Conservation (phyloP, 2,888 invertebrate species). For the Colletes collaris region DNA sequence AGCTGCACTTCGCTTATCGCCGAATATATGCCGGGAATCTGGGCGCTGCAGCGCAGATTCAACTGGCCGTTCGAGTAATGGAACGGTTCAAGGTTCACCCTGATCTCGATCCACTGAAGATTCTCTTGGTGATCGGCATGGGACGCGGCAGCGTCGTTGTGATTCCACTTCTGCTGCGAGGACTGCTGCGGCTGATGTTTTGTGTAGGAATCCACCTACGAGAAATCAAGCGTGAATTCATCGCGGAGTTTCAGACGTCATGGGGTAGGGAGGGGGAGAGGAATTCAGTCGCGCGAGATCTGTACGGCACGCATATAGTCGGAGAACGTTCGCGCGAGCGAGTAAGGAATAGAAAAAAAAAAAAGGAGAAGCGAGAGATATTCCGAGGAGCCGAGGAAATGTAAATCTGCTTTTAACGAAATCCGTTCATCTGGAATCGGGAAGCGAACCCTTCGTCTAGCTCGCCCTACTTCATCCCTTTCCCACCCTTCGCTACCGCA, state of each 20-base stretch:
- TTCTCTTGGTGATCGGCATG: constrained; percentile 73
- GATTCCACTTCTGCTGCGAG: constrained; percentile 65
- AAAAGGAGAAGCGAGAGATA: constrained; percentile 4
- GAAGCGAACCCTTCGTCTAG: constrained; percentile 50
- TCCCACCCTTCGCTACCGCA: constrained; percentile 35
- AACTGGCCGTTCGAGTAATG: constrained; percentile 87
- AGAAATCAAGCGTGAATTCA: constrained; percentile 55
- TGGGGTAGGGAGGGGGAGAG: not conserved
- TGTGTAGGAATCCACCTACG: constrained; percentile 75
- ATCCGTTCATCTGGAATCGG: constrained; percentile 72
- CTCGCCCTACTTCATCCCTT: constrained; percentile 10
- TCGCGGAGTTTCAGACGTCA: constrained; percentile 22
- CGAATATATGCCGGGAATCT: constrained; percentile 88
- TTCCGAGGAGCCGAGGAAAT: constrained; percentile 58
- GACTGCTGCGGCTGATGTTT: constrained; percentile 62
- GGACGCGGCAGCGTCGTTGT: constrained; percentile 55
- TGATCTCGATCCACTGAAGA: constrained; percentile 85
- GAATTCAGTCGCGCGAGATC: constrained; percentile 18
- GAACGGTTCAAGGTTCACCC: constrained; percentile 85
- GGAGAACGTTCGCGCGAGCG: constrained; percentile 7
- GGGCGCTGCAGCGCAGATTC: constrained; percentile 89
- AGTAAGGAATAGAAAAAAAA: constrained; percentile 4
- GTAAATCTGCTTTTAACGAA: constrained; percentile 76
- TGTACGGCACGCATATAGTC: constrained; percentile 8
- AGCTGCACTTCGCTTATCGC: constrained; percentile 88